phyloP scores from a whole-genome alignment of 2,113 vertebrate genomes.

The Columba janthina region DNA sequence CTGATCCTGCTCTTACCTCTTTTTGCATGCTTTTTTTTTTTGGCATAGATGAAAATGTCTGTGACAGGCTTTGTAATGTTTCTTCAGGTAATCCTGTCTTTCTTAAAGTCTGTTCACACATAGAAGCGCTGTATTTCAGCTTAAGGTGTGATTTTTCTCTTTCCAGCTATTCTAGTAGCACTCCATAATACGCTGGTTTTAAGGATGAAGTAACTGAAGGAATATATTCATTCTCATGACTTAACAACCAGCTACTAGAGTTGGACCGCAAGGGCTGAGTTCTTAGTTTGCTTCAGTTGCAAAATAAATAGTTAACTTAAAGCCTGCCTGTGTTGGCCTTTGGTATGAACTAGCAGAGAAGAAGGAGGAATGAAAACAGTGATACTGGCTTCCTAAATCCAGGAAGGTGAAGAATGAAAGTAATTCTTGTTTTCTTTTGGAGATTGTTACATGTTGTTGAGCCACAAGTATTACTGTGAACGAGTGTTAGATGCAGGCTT shows the following conservation, averaged over 20 bases:
- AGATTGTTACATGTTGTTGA: background rate
- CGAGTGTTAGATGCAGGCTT: accelerated
- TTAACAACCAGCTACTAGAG: background rate
- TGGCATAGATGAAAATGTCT: background rate
- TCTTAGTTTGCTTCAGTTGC: background rate
- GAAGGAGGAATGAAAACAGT: background rate
- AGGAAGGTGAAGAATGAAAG: background rate
- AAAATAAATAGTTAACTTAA: background rate
- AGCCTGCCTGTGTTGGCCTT: background rate
- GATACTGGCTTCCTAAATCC: background rate
- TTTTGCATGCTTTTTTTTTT: background rate
- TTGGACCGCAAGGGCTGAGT: background rate
- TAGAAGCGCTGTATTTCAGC: background rate
- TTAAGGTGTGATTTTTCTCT: background rate
- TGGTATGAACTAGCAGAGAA: background rate
- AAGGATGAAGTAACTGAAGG: background rate
- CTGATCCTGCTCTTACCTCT: background rate
- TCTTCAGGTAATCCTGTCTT: background rate
- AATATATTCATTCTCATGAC: background rate
- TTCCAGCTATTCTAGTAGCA: background rate
- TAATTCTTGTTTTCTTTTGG: background rate
- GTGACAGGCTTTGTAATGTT: background rate
- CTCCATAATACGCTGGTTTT: background rate
- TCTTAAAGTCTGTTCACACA: background rate
- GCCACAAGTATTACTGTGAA: background rate